These are phyloP conservation scores for Cirrhinus molitorella DNA, from an alignment of 2,797 vertebrate species.

Conservation along the genomic window DNA sequence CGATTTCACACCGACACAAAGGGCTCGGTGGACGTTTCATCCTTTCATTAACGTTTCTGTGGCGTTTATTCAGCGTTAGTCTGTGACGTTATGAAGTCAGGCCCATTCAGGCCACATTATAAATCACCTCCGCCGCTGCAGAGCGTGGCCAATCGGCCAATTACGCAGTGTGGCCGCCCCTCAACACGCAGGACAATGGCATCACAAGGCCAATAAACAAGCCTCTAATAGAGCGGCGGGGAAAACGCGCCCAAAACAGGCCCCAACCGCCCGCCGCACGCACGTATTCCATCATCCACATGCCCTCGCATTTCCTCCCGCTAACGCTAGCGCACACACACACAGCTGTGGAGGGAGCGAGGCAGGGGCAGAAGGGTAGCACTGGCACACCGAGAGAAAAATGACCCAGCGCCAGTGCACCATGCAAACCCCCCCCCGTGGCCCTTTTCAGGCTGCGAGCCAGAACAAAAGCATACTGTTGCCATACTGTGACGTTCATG, in stretches of 20 bases:
- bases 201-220: slow-evolving; percentile 87
- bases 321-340: slow-evolving; percentile 92
- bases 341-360: slow-evolving; percentile 89
- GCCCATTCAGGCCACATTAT: slow-evolving; percentile 99
- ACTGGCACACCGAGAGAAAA: slow-evolving; percentile 87
- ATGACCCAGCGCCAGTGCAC: slow-evolving; percentile 85
- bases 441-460: slow-evolving; percentile 92
- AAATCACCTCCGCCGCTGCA: slow-evolving; percentile 90
- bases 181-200: slow-evolving; percentile 84
- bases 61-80: slow-evolving; percentile 79
- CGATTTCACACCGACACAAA: slow-evolving; percentile 99
- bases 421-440: slow-evolving; percentile 68
- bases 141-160: slow-evolving; percentile 99
- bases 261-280: slow-evolving; percentile 89
- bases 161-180: slow-evolving; percentile 98
- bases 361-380: slow-evolving; percentile 72
- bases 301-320: slow-evolving; percentile 99
- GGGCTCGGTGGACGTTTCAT: slow-evolving; percentile 96
- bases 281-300: slow-evolving; percentile 99
- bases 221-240: slow-evolving; percentile 79
- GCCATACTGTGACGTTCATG: slow-evolving; percentile 99
- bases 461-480: slow-evolving; percentile 99
- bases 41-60: slow-evolving; percentile 96
- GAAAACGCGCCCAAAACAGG: slow-evolving; percentile 85
- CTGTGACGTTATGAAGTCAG: slow-evolving; percentile 79